phyloP scores from a whole-genome alignment of 2,888 invertebrate species.

The Diploptera punctata region DNA sequence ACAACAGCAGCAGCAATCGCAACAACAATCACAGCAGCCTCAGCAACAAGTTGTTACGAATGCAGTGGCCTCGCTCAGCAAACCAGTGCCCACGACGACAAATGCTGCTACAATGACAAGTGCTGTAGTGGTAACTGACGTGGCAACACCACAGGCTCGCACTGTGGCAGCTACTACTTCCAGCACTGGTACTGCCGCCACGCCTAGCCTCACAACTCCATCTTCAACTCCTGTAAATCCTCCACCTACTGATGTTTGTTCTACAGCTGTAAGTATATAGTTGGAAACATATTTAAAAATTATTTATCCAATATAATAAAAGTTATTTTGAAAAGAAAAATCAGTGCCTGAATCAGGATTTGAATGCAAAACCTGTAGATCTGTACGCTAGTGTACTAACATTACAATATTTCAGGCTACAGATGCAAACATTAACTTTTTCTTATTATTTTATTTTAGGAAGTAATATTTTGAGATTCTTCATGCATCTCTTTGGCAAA shows the following conservation, averaged over 20 bases:
- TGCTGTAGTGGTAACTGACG: constrained; percentile 49
- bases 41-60: constrained; percentile 22
- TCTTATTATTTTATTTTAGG: too few species aligned
- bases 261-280: constrained; percentile 11
- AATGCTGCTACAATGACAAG: constrained; percentile 64
- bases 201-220: constrained; percentile 19
- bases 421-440: too few species aligned
- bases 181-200: constrained; percentile 33
- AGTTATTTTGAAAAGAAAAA: too few species aligned
- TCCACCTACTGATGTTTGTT: constrained; percentile 32
- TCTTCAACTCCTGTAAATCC: constrained; percentile 35
- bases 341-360: too few species aligned
- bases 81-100: constrained; percentile 53
- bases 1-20: constrained; percentile 44
- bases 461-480: too few species aligned
- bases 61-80: constrained; percentile 27
- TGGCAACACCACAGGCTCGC: constrained; percentile 31
- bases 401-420: too few species aligned
- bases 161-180: constrained; percentile 37
- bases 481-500: too few species aligned
- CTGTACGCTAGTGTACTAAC: too few species aligned
- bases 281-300: too few species aligned
- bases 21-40: constrained; percentile 47
- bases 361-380: too few species aligned
- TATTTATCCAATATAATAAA: too few species aligned